phyloP scores from a whole-genome alignment of 2,888 invertebrate genomes.

The Esperia sulphurella region DNA sequence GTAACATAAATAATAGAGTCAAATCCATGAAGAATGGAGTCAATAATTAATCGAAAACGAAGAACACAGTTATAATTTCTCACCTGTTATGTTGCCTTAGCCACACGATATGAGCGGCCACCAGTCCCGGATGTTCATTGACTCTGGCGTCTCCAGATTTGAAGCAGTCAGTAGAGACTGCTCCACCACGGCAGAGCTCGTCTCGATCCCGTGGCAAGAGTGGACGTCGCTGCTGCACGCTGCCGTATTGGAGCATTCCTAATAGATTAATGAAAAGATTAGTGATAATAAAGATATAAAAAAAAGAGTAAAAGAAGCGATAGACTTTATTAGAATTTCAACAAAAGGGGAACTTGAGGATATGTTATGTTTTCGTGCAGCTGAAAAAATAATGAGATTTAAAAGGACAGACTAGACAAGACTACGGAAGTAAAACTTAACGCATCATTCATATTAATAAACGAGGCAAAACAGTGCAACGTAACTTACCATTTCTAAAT shows the following conservation, averaged over 20 bases:
- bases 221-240: constrained; percentile 80
- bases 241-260: constrained; percentile 81
- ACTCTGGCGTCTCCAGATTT: constrained; percentile 88
- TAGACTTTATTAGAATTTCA: no score
- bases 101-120: constrained; percentile 87
- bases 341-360: no score
- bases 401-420: no score
- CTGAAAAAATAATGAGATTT: no score
- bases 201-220: constrained; percentile 79
- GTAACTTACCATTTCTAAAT: constrained; percentile 83
- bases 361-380: no score
- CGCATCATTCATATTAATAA: no score
- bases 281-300: no score
- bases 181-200: constrained; percentile 85
- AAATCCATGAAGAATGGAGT: neutral
- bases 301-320: no score
- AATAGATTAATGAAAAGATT: neutral
- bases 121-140: constrained; percentile 89
- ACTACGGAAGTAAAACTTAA: no score
- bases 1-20: constrained; percentile 27
- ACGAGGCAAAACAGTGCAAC: neutral
- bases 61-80: neutral
- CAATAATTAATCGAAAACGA: no score
- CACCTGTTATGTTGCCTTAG: constrained; percentile 85
- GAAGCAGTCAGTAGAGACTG: constrained; percentile 86